Conservation (phyloP, 1,140 invertebrate species). For the Lethocerus indicus region DNA sequence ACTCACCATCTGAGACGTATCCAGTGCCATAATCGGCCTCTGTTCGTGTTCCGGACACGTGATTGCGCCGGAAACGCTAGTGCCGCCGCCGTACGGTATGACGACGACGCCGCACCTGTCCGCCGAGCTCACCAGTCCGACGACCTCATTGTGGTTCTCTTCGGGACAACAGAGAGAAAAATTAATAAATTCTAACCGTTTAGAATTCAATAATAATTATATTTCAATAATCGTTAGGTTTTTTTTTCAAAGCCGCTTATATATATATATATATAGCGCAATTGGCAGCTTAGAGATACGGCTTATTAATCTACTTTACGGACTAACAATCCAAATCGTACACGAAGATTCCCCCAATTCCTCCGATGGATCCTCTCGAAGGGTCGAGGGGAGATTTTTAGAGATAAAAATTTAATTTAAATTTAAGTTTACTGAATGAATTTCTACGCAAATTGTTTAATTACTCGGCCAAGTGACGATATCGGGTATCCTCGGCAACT, state of each 20-base stretch:
- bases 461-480: conserved; percentile 79
- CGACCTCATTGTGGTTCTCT: conserved; percentile 64
- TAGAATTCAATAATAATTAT: neutral
- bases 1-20: conserved; percentile 83
- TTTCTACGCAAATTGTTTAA: too few species aligned
- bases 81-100: conserved; percentile 93
- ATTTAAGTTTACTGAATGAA: neutral
- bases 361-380: too few species aligned
- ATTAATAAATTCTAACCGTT: neutral
- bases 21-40: conserved; percentile 75
- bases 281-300: too few species aligned
- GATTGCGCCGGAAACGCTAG: conserved; percentile 82
- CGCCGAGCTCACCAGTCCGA: conserved; percentile 63
- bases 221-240: neutral
- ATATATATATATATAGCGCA: too few species aligned
- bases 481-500: conserved; percentile 76
- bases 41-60: conserved; percentile 66
- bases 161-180: too few species aligned
- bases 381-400: too few species aligned
- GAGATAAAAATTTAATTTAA: too few species aligned
- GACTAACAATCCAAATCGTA: too few species aligned
- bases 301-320: too few species aligned
- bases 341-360: too few species aligned
- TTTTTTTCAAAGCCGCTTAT: neutral
- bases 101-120: conserved; percentile 59